Conservation (phyloP, 1,140 invertebrate genomes). For the Kradibia gibbosae region DNA sequence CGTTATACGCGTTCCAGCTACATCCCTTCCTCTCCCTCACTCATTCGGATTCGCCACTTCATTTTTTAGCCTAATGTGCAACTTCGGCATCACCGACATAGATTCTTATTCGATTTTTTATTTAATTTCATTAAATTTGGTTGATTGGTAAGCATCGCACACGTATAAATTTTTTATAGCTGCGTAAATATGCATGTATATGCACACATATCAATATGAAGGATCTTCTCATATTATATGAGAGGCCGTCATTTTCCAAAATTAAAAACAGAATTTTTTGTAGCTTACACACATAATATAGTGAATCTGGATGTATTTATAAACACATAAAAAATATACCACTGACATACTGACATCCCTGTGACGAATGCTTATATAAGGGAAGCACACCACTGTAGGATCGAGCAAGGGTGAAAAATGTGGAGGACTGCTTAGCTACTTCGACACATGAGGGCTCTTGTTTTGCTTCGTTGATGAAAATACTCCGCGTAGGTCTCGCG, state of each 20-base stretch:
- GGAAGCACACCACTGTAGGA: too few species aligned
- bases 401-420: neutral
- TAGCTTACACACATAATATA: too few species aligned
- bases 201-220: neutral
- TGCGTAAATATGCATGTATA: neutral
- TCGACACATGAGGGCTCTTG: neutral
- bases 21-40: neutral
- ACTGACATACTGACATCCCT: too few species aligned
- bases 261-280: too few species aligned
- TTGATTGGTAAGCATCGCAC: neutral
- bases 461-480: neutral
- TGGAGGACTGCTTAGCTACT: neutral
- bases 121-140: neutral
- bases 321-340: too few species aligned
- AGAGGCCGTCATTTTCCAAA: too few species aligned
- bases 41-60: neutral
- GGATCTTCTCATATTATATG: neutral
- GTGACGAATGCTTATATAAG: too few species aligned
- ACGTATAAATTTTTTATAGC: neutral
- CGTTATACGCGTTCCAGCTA: neutral
- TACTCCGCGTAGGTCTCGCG: neutral
- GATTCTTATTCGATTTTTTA: neutral
- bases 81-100: constrained; percentile 4
- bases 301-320: too few species aligned
- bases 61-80: neutral